These are phyloP conservation scores for Hoplodrina blanda DNA, from an alignment of 2,888 invertebrate genomes.

Conservation along the genomic window DNA sequence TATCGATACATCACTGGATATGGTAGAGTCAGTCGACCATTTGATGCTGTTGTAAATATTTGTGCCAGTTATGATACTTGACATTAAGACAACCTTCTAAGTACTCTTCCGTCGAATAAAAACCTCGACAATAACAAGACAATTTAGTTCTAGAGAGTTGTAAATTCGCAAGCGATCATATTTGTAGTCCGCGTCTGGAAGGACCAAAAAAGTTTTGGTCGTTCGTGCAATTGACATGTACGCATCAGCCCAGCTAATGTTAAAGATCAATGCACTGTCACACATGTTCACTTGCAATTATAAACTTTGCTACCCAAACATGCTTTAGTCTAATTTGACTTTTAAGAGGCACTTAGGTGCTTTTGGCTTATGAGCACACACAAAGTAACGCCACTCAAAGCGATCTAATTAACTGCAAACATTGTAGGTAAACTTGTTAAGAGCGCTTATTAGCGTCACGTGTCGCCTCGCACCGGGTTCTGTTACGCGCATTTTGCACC, in stretches of 20 bases:
- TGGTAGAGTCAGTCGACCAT: neutral
- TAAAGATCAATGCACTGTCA: too few relatives aligned
- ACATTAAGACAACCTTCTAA: too few relatives aligned
- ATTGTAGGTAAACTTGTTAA: conserved; percentile 36
- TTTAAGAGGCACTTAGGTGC: neutral
- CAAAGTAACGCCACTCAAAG: neutral
- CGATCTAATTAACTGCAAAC: conserved; percentile 36
- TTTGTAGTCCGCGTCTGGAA: too few relatives aligned
- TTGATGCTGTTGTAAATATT: conserved; percentile 1
- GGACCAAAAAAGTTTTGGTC: too few relatives aligned
- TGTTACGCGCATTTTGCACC: neutral
- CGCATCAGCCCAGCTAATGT: neutral
- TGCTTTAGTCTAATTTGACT: neutral
- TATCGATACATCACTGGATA: conserved; percentile 7
- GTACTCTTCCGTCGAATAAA: neutral
- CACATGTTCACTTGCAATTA: too few relatives aligned
- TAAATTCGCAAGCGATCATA: neutral
- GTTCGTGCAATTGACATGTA: neutral
- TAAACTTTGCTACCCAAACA: neutral
- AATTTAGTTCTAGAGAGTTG: neutral
- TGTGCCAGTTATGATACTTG: too few relatives aligned
- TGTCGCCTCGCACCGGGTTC: conserved; percentile 13
- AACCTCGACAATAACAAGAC: neutral
- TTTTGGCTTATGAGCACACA: neutral
- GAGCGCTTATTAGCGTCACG: conserved; percentile 27